Evolutionary conservation across 2,888 invertebrate genomes (phyloP).

Genomic region (Sabatieria punctata): DNA sequence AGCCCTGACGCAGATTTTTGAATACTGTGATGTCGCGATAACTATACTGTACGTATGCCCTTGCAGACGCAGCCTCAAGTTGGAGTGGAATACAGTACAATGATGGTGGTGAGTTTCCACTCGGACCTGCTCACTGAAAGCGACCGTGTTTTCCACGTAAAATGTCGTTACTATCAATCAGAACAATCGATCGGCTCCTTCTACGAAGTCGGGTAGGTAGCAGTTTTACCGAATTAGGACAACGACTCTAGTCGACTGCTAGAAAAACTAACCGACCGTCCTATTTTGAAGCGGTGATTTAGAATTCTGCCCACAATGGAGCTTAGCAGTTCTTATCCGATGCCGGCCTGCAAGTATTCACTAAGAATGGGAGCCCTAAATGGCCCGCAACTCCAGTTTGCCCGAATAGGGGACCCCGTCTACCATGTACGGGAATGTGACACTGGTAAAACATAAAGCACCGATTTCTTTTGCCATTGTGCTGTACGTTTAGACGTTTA

Average conservation of each 20-base stretch:
- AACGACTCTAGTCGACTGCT: too few relatives aligned
- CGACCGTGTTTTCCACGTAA: conserved; percentile 5
- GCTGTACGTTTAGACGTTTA: conserved; percentile 3
- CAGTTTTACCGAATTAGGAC: too few relatives aligned
- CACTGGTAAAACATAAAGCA: too few relatives aligned
- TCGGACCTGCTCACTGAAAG: conserved; percentile 2
- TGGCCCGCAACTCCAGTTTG: conserved; percentile 2
- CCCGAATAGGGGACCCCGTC: conserved; percentile 1
- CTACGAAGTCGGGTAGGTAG: neutral
- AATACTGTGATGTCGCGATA: too few relatives aligned
- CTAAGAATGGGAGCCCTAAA: neutral
- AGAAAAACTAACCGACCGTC: too few relatives aligned
- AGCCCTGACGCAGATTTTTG: too few relatives aligned
- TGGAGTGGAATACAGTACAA: conserved; percentile 2
- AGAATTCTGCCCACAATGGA: neutral
- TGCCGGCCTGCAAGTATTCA: conserved; percentile 2
- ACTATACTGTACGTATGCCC: too few relatives aligned
- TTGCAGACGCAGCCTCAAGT: neutral
- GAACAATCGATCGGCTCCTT: neutral
- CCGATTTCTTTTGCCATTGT: too few relatives aligned
- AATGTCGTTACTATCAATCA: conserved; percentile 2
- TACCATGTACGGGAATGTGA: conserved; percentile 5
- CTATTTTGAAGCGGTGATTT: too few relatives aligned
- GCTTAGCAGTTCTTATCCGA: neutral
- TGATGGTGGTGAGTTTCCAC: conserved; percentile 4